Evolutionary conservation across 92 coral and sea anemone genomes (phyloP), one percentile per base, ranked within the genome.

Genomic region (Micromussa lordhowensis): DNA sequence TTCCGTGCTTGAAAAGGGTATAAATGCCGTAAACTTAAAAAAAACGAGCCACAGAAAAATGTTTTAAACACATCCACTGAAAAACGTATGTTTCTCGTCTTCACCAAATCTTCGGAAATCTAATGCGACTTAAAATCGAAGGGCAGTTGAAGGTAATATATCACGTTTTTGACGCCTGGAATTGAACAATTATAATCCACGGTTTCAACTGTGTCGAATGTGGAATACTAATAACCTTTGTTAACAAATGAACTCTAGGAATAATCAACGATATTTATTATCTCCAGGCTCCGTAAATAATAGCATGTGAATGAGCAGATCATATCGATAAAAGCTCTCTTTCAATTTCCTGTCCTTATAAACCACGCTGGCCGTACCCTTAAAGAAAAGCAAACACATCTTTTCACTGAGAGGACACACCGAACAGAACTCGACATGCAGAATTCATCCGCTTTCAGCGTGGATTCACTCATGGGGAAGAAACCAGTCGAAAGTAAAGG

Each of bases 381-480:
- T 82, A 51, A 30, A 18, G 28, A 58, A 76, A 51, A 83, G 59
- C 77, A 16, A 78, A 79, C 85, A 78, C 55, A n/a, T 68, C 68
- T 40, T 35, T 38, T 49, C 71, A 57, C 51, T 44, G 51, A 58
- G 55, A 54, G 53, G 83, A 31, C 51, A 22, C 81, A 51, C 14
- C 49, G 29, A 13, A 11, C 77, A 70, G 70, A 31, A 31, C 61
- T 57, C 57, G 64, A 26, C 38, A 83, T 82, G 90, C 85, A 92
- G 81, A 79, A 79, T 32, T 85, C 88, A 24, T 86, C 93, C 29
- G 87, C 91, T 51, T 95, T 95, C 54, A 95, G 88, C 79, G 98
- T 95, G 5, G 98, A 95, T 31, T 95, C 98, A 61, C 88, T 95
- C 28, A 95, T 95, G 89, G 94, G 97, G 38, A 95, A 94, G 91